A percentile compares a stretch with the other conserved stretches of the same genome.
phyloP scores from a whole-genome alignment of 2,888 invertebrate genomes.

The Polydesmus complanatus region DNA sequence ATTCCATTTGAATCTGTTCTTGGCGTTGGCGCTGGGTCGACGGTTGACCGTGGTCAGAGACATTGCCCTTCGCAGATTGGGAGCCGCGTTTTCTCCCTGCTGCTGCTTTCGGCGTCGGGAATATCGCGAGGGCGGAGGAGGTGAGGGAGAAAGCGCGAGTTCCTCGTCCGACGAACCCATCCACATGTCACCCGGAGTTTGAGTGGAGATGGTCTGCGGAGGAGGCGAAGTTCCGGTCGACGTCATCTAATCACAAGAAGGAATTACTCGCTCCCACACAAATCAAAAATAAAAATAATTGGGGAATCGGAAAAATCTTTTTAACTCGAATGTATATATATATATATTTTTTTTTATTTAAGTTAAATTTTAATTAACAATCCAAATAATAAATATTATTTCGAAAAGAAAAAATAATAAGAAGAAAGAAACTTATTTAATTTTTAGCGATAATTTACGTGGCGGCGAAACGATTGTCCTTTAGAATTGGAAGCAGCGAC shows the following conservation, averaged over 20 bases:
- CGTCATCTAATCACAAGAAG: conserved; percentile 25
- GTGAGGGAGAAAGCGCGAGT: background rate
- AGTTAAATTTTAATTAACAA: too few relatives aligned
- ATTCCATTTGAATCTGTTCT: background rate
- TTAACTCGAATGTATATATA: background rate
- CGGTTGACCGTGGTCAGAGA: background rate
- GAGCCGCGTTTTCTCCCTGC: background rate
- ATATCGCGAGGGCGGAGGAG: background rate
- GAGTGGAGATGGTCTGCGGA: conserved; percentile 73
- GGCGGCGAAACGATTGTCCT: too few relatives aligned
- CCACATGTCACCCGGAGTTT: conserved; percentile 28
- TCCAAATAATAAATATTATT: too few relatives aligned
- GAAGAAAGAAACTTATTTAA: too few relatives aligned
- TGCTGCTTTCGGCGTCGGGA: background rate
- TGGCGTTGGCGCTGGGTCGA: background rate
- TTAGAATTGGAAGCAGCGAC: too few relatives aligned
- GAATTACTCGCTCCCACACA: background rate
- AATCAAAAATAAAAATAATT: background rate
- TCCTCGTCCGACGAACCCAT: background rate
- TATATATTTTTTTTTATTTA: too few relatives aligned
- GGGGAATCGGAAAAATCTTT: conserved; percentile 1
- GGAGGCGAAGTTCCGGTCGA: conserved; percentile 73
- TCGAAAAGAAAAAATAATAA: too few relatives aligned
- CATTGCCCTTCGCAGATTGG: background rate
- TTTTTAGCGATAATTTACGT: too few relatives aligned